phyloP scores from a whole-genome alignment of 2,888 invertebrate genomes.

The Himalopsyche kuldschensis region DNA sequence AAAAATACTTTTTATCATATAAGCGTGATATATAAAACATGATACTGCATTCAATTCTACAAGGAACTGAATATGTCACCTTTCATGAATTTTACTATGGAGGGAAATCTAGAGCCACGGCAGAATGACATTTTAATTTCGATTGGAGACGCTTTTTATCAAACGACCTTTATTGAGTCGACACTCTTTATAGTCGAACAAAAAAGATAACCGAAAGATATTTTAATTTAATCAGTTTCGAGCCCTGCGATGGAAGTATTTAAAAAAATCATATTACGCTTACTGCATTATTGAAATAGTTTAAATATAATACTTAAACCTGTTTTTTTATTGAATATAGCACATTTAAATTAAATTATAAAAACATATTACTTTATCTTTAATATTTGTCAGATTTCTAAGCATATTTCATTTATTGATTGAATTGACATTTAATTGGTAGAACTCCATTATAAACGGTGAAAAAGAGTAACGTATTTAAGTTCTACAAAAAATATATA shows the following conservation, averaged over 20 bases:
- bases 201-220: not conserved
- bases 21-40: too few species aligned
- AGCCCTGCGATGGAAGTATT: not conserved
- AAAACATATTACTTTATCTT: too few species aligned
- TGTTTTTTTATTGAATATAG: too few species aligned
- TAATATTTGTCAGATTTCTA: not conserved
- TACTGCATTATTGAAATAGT: not conserved
- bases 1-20: too few species aligned
- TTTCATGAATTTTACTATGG: not conserved
- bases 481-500: too few species aligned
- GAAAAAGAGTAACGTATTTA: too few species aligned
- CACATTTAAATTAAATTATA: too few species aligned
- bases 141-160: conserved; percentile 30
- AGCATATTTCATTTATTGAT: too few species aligned
- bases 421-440: too few species aligned
- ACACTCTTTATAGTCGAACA: not conserved
- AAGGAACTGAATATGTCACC: not conserved
- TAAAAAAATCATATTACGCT: not conserved
- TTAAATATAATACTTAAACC: too few species aligned
- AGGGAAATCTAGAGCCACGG: not conserved
- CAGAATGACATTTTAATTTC: conserved; percentile 30
- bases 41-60: too few species aligned
- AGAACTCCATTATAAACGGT: too few species aligned
- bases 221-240: not conserved
- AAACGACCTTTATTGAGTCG: not conserved